Conservation (phyloP, 2,888 invertebrate species). For the Siphlonurus alternatus region DNA sequence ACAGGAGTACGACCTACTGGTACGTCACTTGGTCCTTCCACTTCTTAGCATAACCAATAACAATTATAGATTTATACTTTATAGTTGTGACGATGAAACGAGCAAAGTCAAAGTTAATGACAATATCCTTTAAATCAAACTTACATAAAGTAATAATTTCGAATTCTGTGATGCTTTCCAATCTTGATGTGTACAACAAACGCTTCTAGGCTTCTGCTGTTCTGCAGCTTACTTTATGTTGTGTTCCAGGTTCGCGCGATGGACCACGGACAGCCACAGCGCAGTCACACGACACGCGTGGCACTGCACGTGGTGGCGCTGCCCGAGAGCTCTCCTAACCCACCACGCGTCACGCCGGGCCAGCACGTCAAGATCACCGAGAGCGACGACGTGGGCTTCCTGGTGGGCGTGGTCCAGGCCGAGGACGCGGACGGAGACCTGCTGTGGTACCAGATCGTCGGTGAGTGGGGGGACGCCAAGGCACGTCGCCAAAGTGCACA, state of each 20-base stretch:
- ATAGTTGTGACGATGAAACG: neutral
- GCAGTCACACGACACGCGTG: conserved; percentile 58
- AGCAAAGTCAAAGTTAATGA: neutral
- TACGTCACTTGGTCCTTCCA: conserved; percentile 29
- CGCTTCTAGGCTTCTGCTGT: neutral
- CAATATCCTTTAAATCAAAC: neutral
- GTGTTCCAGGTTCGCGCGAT: conserved; percentile 59
- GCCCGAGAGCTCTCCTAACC: conserved; percentile 35
- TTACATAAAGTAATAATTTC: neutral
- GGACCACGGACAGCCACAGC: conserved; percentile 58
- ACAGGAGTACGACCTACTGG: conserved; percentile 46
- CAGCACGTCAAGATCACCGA: conserved; percentile 62
- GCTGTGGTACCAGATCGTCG: conserved; percentile 81
- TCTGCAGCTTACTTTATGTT: conserved; percentile 5
- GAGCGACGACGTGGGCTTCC: conserved; percentile 70
- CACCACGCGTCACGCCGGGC: conserved; percentile 45
- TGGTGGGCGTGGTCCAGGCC: conserved; percentile 73
- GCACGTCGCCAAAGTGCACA: neutral
- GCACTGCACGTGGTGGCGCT: conserved; percentile 46
- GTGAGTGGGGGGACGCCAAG: conserved; percentile 37
- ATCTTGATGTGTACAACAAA: neutral
- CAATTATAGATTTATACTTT: neutral
- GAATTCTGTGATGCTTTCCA: neutral
- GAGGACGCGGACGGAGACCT: conserved; percentile 70
- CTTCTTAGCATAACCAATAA: too few species aligned